Conservation (phyloP, 2,113 vertebrate genomes). For the Dermatemys mawii region DNA sequence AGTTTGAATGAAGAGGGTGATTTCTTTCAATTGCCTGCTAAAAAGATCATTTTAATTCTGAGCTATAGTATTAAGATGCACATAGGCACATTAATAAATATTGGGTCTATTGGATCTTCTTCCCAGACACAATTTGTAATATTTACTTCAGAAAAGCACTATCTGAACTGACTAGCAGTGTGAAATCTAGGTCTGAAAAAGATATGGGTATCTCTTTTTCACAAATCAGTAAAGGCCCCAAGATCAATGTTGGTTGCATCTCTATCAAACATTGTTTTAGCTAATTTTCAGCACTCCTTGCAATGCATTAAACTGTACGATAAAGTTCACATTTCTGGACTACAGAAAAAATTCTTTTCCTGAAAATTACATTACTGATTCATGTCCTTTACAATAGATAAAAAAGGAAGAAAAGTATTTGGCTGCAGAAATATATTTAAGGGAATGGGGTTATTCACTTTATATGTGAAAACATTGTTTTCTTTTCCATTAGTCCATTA, state of each 20-base stretch:
- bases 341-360: not conserved
- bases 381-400: constrained; percentile 7
- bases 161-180: not conserved
- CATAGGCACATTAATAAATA: constrained; percentile 61
- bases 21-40: constrained; percentile 67
- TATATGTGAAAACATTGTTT: constrained; percentile 42
- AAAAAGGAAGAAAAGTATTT: constrained; percentile 10
- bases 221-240: not conserved
- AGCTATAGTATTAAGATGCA: constrained; percentile 43
- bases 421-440: constrained; percentile 24
- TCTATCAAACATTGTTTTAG: not conserved
- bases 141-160: constrained; percentile 36
- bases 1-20: constrained; percentile 49
- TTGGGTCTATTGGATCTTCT: not conserved
- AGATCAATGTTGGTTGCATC: not conserved
- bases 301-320: not conserved
- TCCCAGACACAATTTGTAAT: not conserved
- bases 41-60: constrained; percentile 56
- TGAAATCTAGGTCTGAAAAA: not conserved
- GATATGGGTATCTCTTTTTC: not conserved
- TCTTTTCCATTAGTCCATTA: constrained; percentile 53
- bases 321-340: constrained; percentile 19
- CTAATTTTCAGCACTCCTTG: constrained; percentile 21
- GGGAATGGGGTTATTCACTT: constrained; percentile 32
- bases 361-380: constrained; percentile 47